Evolutionary conservation across 2,888 invertebrate genomes (phyloP).

Genomic region (Liposcelis brunnea): DNA sequence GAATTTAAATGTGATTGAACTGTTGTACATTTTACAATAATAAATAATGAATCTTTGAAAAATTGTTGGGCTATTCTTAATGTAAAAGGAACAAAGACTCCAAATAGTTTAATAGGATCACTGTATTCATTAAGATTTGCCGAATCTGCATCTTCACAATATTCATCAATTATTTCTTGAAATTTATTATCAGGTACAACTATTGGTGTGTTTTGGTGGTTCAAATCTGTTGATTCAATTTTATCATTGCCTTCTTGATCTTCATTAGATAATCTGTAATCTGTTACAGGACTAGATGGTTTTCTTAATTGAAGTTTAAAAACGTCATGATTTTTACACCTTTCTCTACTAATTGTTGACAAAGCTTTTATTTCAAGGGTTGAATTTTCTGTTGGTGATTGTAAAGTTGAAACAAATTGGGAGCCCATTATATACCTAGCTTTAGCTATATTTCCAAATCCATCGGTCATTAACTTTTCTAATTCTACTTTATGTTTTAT

Average conservation of each 20-base stretch:
- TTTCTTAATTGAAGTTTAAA: background rate
- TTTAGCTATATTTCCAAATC: constrained; percentile 58
- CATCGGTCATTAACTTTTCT: constrained; percentile 48
- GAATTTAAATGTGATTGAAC: constrained; percentile 40
- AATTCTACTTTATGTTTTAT: constrained; percentile 47
- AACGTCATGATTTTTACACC: too few species aligned
- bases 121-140: constrained; percentile 15
- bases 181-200: background rate
- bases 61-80: constrained; percentile 54
- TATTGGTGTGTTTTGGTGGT: background rate
- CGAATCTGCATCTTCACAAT: constrained; percentile 21
- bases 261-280: background rate
- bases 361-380: constrained; percentile 26
- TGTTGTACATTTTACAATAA: constrained; percentile 49
- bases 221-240: background rate
- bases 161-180: constrained; percentile 22
- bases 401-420: constrained; percentile 46
- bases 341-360: background rate
- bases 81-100: constrained; percentile 64
- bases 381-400: constrained; percentile 46
- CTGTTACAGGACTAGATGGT: background rate
- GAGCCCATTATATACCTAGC: constrained; percentile 63
- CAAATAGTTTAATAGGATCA: constrained; percentile 76
- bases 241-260: background rate
- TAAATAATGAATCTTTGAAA: constrained; percentile 51